Conservation (phyloP, 2,888 invertebrate species). For the Camptogramma bilineatum region DNA sequence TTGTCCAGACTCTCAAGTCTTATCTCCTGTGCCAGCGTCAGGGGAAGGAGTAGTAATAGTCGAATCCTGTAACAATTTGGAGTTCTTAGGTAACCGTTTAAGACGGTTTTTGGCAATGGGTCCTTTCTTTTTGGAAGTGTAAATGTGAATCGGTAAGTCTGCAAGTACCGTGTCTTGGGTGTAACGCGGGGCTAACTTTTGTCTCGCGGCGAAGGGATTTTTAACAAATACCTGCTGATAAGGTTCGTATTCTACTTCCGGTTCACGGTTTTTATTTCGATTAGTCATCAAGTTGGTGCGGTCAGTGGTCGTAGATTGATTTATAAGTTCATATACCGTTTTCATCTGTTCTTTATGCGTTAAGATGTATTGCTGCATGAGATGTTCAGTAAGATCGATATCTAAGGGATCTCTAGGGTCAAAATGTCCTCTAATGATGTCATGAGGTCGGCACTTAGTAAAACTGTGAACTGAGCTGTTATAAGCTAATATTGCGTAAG, state of each 20-base stretch:
- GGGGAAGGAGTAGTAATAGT: constrained; percentile 16
- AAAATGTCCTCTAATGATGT: not conserved
- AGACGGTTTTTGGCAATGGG: constrained; percentile 42
- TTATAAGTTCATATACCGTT: not conserved
- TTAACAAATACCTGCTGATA: constrained; percentile 39
- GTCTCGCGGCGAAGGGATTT: constrained; percentile 41
- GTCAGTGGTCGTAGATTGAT: too few species aligned
- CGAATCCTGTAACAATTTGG: constrained; percentile 45
- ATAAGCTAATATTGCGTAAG: too few species aligned
- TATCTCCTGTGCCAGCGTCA: constrained; percentile 18
- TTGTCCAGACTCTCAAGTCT: constrained; percentile 32
- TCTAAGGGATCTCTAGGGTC: constrained; percentile 43
- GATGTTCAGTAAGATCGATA: constrained; percentile 40
- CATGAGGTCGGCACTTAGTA: not conserved
- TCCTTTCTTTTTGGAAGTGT: constrained; percentile 42
- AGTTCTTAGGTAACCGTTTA: constrained; percentile 40
- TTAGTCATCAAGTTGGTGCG: not conserved
- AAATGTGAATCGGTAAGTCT: constrained; percentile 46
- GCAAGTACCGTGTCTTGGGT: constrained; percentile 44
- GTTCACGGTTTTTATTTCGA: constrained; percentile 30
- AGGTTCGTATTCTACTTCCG: constrained; percentile 35
- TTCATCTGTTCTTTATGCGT: constrained; percentile 3
- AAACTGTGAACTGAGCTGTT: not conserved
- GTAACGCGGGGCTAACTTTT: constrained; percentile 45
- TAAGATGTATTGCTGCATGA: constrained; percentile 46